phyloP scores from a whole-genome alignment of 2,888 invertebrate species.

The Gortyna flavago region DNA sequence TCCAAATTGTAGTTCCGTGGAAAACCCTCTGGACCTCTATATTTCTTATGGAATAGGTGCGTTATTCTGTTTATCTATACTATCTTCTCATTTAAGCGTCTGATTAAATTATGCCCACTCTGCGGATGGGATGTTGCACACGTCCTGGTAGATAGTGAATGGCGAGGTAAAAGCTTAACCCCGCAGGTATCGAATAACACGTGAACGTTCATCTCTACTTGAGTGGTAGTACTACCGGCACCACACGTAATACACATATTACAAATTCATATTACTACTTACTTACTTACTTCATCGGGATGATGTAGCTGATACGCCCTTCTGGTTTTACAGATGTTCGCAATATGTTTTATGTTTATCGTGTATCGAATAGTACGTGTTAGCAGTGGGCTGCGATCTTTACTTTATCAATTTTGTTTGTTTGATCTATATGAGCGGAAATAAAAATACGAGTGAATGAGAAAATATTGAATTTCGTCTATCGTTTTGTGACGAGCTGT shows the following conservation, averaged over 20 bases:
- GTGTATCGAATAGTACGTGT: not conserved
- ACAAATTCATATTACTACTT: constrained; percentile 33
- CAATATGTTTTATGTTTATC: constrained; percentile 9
- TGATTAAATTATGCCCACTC: constrained; percentile 26
- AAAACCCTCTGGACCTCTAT: constrained; percentile 37
- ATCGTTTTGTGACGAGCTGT: not conserved
- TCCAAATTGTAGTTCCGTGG: constrained; percentile 36
- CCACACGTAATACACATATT: constrained; percentile 8
- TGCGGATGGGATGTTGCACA: constrained; percentile 16
- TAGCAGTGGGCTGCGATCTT: not conserved
- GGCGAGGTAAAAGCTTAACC: constrained; percentile 22
- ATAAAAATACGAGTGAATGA: not conserved
- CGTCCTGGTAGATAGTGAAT: constrained; percentile 16
- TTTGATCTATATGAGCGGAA: not conserved
- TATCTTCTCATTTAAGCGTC: constrained; percentile 15
- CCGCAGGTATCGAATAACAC: constrained; percentile 32
- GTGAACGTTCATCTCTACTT: constrained; percentile 15
- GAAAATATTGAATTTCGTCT: constrained; percentile 7
- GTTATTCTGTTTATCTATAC: constrained; percentile 37
- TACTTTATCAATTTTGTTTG: constrained; percentile 2
- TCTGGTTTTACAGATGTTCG: not conserved
- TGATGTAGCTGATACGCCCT: constrained; percentile 3
- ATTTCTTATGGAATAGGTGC: constrained; percentile 29
- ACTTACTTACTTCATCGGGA: constrained; percentile 1
- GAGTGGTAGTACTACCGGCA: constrained; percentile 11